Evolutionary conservation across 2,888 invertebrate species (phyloP).

Genomic region (Galerucella nymphaeae): DNA sequence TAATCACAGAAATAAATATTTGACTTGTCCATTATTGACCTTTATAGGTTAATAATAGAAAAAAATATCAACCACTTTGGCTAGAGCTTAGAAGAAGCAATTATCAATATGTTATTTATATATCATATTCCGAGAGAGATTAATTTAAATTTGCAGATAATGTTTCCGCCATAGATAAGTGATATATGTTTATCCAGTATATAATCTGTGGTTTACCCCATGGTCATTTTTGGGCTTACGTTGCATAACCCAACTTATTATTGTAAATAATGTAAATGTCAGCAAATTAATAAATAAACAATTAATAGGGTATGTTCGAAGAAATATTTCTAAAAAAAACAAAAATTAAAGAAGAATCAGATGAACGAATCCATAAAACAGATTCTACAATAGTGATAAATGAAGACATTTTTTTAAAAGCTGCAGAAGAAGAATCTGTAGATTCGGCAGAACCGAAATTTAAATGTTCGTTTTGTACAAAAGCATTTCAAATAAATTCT

Average conservation of each 20-base stretch:
- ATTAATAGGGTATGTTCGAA: conserved; percentile 14
- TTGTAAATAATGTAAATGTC: background rate
- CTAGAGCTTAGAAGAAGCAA: no score
- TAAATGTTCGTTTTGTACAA: conserved; percentile 3
- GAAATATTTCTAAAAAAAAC: conserved; percentile 4
- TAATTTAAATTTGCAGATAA: no score
- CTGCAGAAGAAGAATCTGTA: background rate
- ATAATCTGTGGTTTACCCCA: no score
- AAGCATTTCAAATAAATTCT: background rate
- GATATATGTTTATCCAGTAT: no score
- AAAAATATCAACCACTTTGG: no score
- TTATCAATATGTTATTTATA: no score
- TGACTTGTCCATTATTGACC: no score
- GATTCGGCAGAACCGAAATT: background rate
- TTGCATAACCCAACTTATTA: background rate
- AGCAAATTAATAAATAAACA: background rate
- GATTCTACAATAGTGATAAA: background rate
- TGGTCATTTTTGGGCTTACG: no score
- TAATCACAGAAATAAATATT: background rate
- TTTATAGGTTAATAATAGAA: no score
- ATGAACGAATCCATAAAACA: background rate
- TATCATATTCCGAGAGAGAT: no score
- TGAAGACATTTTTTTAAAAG: background rate
- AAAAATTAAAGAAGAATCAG: conserved; percentile 14
- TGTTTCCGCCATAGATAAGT: no score